phyloP scores from a whole-genome alignment of 2,113 vertebrate genomes.

The zebrafish (Danio rerio) region DNA sequence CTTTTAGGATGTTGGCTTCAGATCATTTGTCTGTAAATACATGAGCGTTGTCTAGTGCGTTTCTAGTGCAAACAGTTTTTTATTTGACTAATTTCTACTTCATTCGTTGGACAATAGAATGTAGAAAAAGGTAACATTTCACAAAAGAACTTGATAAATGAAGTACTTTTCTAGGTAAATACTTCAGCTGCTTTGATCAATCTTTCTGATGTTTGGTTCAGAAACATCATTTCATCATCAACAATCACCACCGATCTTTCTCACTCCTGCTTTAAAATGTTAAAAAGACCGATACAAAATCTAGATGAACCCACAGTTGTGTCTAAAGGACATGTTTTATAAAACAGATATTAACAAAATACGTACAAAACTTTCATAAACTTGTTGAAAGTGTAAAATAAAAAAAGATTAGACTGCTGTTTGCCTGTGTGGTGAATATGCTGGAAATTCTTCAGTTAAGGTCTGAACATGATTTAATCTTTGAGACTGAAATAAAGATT shows the following conservation, averaged over 20 bases:
- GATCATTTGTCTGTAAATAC: neutral
- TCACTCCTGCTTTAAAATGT: neutral
- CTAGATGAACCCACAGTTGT: constrained; percentile 2
- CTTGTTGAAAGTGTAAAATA: constrained; percentile 70
- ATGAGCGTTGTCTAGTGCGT: constrained; percentile 14
- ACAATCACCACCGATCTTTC: neutral
- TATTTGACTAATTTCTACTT: neutral
- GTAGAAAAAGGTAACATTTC: constrained; percentile 26
- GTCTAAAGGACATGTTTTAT: constrained; percentile 61
- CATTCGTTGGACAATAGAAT: constrained; percentile 8
- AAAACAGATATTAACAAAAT: constrained; percentile 77
- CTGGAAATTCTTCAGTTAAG: neutral
- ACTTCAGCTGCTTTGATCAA: neutral
- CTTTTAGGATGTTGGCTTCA: constrained; percentile 22
- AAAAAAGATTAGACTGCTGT: constrained; percentile 9
- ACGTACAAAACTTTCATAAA: constrained; percentile 75
- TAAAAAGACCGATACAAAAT: constrained; percentile 16
- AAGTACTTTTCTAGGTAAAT: constrained; percentile 18
- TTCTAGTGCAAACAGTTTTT: neutral
- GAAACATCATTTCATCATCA: neutral
- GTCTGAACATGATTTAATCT: neutral
- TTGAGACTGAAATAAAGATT: constrained; percentile 3
- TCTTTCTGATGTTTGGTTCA: neutral
- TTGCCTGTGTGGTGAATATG: neutral
- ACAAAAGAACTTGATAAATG: neutral